These are phyloP conservation scores for Sisor rabdophorus DNA, from an alignment of 2,113 vertebrate species.

Conservation along the genomic window DNA sequence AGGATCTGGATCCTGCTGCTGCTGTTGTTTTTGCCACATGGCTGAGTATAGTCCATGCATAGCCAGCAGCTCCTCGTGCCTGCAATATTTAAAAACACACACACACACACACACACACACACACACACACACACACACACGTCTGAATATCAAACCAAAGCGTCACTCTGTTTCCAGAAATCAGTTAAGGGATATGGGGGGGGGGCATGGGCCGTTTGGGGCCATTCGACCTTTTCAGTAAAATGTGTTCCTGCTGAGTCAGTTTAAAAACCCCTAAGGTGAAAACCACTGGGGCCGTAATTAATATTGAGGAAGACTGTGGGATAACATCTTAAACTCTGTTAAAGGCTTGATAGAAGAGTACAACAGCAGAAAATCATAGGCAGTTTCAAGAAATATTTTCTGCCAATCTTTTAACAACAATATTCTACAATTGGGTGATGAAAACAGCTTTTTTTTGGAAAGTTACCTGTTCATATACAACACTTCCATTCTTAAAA, in stretches of 20 bases:
- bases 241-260: conserved; percentile 23
- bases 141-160: conserved; percentile 2
- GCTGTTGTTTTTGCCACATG: conserved; percentile 86
- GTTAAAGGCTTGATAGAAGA: not conserved
- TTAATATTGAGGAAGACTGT: conserved; percentile 12
- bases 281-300: conserved; percentile 26
- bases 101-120: not conserved
- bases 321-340: not conserved
- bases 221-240: conserved; percentile 14
- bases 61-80: conserved; percentile 79
- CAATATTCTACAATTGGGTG: not conserved
- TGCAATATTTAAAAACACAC: conserved; percentile 52
- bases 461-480: conserved; percentile 9
- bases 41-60: conserved; percentile 73
- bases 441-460: conserved; percentile 6
- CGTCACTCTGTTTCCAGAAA: conserved; percentile 14
- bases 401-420: not conserved
- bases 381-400: not conserved
- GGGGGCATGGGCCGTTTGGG: not conserved
- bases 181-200: not conserved
- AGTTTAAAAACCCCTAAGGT: conserved; percentile 14
- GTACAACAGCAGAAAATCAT: not conserved
- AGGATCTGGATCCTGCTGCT: conserved; percentile 32
- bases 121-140: not conserved
- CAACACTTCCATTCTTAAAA: conserved; percentile 40